A percentile compares a stretch with the other conserved stretches of the same genome.
Evolutionary conservation across 64 coral and sea anemone genomes (phyloP).

Genomic region (Stichodactyla helianthus): DNA sequence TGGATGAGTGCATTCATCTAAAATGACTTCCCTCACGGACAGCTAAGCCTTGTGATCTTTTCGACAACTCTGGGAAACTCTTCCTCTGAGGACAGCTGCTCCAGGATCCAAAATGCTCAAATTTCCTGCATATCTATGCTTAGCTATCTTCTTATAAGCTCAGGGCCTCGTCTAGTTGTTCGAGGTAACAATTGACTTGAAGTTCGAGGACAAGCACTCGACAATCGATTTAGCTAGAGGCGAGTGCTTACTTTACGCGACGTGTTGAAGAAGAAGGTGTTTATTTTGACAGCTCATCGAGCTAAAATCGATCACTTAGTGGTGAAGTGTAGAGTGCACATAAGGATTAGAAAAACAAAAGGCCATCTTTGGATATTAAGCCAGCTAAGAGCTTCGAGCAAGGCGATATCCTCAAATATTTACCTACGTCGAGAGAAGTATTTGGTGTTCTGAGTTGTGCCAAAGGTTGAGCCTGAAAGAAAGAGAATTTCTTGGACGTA

Average conservation of each 20-base stretch:
- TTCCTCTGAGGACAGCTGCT: neutral
- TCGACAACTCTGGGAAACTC: constrained; percentile 20
- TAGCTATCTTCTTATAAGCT: neutral
- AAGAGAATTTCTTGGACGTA: neutral
- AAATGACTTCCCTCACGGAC: constrained; percentile 5
- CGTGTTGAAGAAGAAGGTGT: neutral
- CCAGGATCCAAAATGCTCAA: neutral
- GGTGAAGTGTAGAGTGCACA: neutral
- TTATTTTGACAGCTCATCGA: neutral
- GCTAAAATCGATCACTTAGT: constrained; percentile 9
- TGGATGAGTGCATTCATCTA: constrained; percentile 9
- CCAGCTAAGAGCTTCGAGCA: neutral
- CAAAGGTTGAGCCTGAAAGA: neutral
- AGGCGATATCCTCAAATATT: neutral
- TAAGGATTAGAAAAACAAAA: constrained; percentile 5
- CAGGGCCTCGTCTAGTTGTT: neutral
- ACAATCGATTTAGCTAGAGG: neutral
- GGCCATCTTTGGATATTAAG: neutral
- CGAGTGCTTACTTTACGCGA: neutral
- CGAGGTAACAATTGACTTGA: neutral
- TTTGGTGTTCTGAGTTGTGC: neutral
- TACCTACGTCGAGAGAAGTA: neutral
- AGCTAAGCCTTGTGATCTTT: constrained; percentile 4
- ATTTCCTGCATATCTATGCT: neutral
- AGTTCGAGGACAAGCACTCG: neutral